A percentile compares a stretch with the other conserved stretches of the same genome.
Evolutionary conservation across 2,113 vertebrate species (phyloP).

Genomic region (Bufo gargarizans): DNA sequence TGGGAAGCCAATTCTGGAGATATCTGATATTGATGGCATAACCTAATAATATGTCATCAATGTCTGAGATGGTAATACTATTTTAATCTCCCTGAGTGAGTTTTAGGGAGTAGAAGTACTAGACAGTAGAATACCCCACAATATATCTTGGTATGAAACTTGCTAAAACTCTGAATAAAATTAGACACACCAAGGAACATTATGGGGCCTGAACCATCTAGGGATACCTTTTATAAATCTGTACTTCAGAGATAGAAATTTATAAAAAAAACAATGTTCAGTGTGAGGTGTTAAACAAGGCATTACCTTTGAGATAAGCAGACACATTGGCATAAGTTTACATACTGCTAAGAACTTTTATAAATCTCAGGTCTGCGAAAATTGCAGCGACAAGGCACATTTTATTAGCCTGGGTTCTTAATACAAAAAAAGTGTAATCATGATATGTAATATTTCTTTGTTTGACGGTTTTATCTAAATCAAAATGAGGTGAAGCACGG

Average conservation of each 20-base stretch:
- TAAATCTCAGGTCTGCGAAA: neutral
- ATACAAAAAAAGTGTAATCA: neutral
- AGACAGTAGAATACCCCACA: too few relatives aligned
- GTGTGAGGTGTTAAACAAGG: neutral
- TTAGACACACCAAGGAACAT: too few relatives aligned
- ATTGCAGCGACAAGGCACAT: neutral
- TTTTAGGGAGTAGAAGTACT: too few relatives aligned
- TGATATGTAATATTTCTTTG: conserved; percentile 3
- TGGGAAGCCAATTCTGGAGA: too few relatives aligned
- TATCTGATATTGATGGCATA: too few relatives aligned
- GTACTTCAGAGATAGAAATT: too few relatives aligned
- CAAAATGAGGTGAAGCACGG: conserved; percentile 22
- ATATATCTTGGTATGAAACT: neutral
- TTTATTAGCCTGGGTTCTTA: conserved; percentile 1
- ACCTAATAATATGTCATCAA: too few relatives aligned
- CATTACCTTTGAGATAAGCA: neutral
- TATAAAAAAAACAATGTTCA: neutral
- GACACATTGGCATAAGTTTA: neutral
- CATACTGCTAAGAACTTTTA: neutral
- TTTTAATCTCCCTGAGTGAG: too few relatives aligned
- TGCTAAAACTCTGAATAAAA: neutral
- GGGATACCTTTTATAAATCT: neutral
- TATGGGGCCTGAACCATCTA: neutral
- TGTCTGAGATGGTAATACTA: too few relatives aligned
- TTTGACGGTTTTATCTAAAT: conserved; percentile 19